A percentile compares a stretch with the other conserved stretches of the same genome.
Evolutionary conservation across 2,888 invertebrate species (phyloP).

Genomic region (Cantharis rustica): DNA sequence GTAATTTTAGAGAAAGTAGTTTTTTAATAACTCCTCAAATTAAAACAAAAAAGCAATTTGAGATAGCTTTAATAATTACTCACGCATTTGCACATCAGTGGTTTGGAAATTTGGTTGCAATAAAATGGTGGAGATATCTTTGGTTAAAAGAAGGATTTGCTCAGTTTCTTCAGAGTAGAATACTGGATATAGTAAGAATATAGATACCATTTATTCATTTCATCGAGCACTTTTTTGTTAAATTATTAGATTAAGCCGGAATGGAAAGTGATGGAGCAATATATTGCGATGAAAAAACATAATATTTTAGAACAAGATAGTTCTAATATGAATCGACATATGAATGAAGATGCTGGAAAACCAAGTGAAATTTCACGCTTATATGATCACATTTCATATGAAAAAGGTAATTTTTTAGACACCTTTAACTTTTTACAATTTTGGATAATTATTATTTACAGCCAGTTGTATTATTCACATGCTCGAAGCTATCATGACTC

Average conservation of each 20-base stretch:
- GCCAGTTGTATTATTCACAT: slow-evolving; percentile 64
- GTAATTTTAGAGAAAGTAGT: neutral
- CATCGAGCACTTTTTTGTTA: neutral
- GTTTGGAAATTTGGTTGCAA: slow-evolving; percentile 56
- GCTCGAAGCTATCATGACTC: slow-evolving; percentile 22
- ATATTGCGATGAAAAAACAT: slow-evolving; percentile 1
- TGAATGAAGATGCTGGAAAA: slow-evolving; percentile 59
- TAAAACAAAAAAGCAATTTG: neutral
- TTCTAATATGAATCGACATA: slow-evolving; percentile 56
- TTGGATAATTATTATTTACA: slow-evolving; percentile 37
- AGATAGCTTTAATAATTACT: slow-evolving; percentile 23
- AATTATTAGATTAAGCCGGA: slow-evolving; percentile 15
- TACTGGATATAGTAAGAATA: slow-evolving; percentile 35
- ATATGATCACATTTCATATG: slow-evolving; percentile 71
- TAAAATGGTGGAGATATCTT: slow-evolving; percentile 52
- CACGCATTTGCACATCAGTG: slow-evolving; percentile 64
- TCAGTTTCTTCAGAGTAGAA: slow-evolving; percentile 57
- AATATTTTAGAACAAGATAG: slow-evolving; percentile 6
- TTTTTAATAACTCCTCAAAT: neutral
- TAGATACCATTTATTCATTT: neutral
- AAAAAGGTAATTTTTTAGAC: slow-evolving; percentile 55
- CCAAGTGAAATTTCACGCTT: slow-evolving; percentile 62
- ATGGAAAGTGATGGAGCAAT: slow-evolving; percentile 17
- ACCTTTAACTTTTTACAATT: neutral
- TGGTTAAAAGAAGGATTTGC: slow-evolving; percentile 62